phyloP scores from a whole-genome alignment of 2,113 vertebrate species.

The Ia io region DNA sequence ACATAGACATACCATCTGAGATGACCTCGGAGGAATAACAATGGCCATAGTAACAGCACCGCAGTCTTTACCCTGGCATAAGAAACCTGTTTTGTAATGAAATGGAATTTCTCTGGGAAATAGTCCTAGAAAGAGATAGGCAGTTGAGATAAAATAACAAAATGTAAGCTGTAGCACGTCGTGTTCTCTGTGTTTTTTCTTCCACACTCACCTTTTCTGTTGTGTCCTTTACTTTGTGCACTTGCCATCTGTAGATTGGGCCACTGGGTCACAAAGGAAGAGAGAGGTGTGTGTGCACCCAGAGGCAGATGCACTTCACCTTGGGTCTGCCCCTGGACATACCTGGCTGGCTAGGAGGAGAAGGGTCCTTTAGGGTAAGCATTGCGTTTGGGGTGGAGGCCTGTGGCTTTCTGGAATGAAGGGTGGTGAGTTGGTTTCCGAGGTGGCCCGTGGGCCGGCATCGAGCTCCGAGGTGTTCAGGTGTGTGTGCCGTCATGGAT shows the following conservation, averaged over 20 bases:
- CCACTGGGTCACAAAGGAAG: background rate
- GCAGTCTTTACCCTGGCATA: slow-evolving; percentile 6
- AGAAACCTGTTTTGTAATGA: slow-evolving; percentile 37
- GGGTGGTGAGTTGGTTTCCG: background rate
- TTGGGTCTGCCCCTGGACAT: background rate
- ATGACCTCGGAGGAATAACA: slow-evolving; percentile 42
- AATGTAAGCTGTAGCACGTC: background rate
- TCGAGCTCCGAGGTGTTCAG: background rate
- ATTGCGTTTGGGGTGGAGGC: background rate
- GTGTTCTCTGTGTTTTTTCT: background rate
- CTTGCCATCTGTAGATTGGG: background rate
- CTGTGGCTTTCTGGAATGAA: slow-evolving; percentile 40
- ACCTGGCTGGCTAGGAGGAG: background rate
- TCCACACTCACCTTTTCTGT: background rate
- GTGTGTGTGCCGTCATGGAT: background rate
- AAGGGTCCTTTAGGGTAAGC: background rate
- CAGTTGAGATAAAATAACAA: background rate
- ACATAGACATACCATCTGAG: background rate
- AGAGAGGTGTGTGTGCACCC: background rate
- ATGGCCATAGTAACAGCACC: background rate
- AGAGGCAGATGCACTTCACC: rapidly evolving
- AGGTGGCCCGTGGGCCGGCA: background rate
- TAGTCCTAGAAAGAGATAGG: slow-evolving; percentile 42
- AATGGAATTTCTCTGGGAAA: slow-evolving; percentile 58
- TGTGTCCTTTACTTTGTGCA: background rate